phyloP scores from a whole-genome alignment of 1,140 invertebrate genomes.

The Oryctes rhinoceros region DNA sequence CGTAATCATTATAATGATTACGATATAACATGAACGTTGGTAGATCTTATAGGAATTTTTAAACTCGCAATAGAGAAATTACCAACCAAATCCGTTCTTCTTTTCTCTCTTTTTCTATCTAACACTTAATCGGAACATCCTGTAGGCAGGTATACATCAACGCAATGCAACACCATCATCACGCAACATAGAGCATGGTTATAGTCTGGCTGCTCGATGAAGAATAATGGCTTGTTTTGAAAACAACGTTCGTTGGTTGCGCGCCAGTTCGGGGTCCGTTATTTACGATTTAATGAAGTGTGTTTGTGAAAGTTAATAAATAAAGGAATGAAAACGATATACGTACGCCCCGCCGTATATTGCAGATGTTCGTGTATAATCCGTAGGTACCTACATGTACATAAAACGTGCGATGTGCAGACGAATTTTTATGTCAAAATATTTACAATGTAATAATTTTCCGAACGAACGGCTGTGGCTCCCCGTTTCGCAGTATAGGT shows the following conservation, averaged over 20 bases:
- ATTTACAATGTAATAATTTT: constrained; percentile 16
- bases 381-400: neutral
- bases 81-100: no score
- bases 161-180: neutral
- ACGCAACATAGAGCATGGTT: neutral
- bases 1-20: no score
- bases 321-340: constrained; percentile 24
- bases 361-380: neutral
- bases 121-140: no score
- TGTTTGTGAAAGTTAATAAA: constrained; percentile 36
- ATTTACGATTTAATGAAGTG: constrained; percentile 37
- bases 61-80: no score
- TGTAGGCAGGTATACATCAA: neutral
- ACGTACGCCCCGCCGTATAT: constrained; percentile 3
- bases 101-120: no score
- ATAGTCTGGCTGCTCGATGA: neutral
- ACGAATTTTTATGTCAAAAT: constrained; percentile 13
- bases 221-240: constrained; percentile 37
- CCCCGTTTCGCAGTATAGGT: neutral
- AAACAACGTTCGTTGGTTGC: constrained; percentile 4
- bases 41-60: no score
- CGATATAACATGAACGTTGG: no score
- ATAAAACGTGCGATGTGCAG: neutral
- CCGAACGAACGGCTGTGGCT: neutral
- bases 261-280: constrained; percentile 13